Conservation (phyloP, 2,113 vertebrate species). For the Xiphias gladius region DNA sequence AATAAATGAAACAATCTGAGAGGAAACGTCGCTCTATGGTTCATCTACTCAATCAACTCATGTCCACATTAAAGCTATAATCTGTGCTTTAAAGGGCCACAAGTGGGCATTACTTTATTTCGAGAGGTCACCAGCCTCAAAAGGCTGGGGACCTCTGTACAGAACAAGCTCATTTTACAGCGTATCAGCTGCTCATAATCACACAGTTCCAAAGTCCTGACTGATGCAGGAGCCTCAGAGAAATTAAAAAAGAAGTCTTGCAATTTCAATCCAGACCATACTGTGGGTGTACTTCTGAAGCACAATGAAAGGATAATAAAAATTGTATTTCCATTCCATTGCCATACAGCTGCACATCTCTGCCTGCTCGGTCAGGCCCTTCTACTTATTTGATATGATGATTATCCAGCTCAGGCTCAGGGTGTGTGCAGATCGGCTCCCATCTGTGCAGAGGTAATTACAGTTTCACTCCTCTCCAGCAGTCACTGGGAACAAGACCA, state of each 20-base stretch:
- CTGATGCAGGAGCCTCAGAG: not conserved
- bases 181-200: not conserved
- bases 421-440: conserved; percentile 51
- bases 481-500: conserved; percentile 28
- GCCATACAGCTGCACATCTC: conserved; percentile 47
- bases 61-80: not conserved
- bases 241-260: not conserved
- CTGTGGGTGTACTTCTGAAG: not conserved
- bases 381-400: conserved; percentile 37
- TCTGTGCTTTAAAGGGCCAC: not conserved
- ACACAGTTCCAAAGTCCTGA: not conserved
- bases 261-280: not conserved
- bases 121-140: not conserved
- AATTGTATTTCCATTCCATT: conserved; percentile 21
- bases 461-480: conserved; percentile 39
- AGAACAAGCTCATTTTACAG: not conserved
- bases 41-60: not conserved
- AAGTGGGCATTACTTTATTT: too few species aligned
- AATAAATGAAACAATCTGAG: not conserved
- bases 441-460: conserved; percentile 68
- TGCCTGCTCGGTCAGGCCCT: conserved; percentile 48
- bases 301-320: conserved; percentile 10
- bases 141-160: not conserved
- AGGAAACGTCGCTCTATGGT: not conserved
- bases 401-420: conserved; percentile 57